Percentiles rank a stretch among this genome's conserved stretches.
Evolutionary conservation across 2,113 vertebrate genomes (phyloP).

Genomic region (Scomber japonicus): DNA sequence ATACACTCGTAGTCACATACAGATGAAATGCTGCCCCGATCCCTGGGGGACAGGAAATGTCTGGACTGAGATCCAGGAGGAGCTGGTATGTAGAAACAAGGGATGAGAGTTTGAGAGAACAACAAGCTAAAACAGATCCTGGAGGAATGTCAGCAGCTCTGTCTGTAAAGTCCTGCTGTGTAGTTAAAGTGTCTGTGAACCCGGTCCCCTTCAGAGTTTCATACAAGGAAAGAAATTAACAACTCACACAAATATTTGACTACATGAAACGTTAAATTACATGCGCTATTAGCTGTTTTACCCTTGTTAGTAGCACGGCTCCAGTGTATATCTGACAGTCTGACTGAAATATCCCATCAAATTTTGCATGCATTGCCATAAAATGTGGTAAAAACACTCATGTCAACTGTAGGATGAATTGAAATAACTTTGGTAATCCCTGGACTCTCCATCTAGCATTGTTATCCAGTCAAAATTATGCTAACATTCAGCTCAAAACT

Average conservation of each 20-base stretch:
- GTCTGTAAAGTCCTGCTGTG: constrained; percentile 20
- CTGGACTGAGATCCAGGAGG: constrained; percentile 61
- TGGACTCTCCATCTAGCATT: too few species aligned
- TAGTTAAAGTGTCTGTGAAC: background rate
- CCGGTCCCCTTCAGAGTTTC: background rate
- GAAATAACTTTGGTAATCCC: too few species aligned
- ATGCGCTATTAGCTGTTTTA: background rate
- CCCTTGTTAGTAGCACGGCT: background rate
- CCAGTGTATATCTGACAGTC: too few species aligned
- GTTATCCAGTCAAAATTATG: background rate
- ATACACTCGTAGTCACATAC: constrained; percentile 42
- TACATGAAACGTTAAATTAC: background rate
- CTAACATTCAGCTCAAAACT: background rate
- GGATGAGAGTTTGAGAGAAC: constrained; percentile 37
- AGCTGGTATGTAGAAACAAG: constrained; percentile 47
- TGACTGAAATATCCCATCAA: too few species aligned
- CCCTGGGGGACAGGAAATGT: constrained; percentile 59
- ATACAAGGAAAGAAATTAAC: background rate
- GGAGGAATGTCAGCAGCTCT: constrained; percentile 38
- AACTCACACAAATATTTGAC: too few species aligned
- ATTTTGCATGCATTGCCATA: too few species aligned
- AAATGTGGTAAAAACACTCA: too few species aligned
- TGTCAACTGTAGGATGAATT: too few species aligned
- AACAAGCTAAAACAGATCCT: constrained; percentile 52
- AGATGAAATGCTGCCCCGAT: constrained; percentile 50